A percentile compares a stretch with the other conserved stretches of the same genome.
phyloP scores from a whole-genome alignment of 1,140 invertebrate genomes.

The Philotrypesis tridentata region DNA sequence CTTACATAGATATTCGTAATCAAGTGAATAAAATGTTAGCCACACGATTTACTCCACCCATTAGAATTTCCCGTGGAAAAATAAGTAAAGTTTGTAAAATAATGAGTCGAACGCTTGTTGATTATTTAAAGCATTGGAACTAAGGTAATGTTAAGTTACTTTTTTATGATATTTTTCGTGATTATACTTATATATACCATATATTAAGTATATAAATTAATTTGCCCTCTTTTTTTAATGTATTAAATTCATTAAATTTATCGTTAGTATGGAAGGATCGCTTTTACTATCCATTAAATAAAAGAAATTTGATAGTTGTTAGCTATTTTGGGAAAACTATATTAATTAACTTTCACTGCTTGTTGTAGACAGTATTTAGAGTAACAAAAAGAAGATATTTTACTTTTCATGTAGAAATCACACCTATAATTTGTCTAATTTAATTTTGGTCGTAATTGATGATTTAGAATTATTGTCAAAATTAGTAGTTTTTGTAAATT shows the following conservation, averaged over 20 bases:
- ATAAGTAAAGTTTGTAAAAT: constrained; percentile 50
- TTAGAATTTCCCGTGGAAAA: constrained; percentile 29
- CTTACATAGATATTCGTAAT: constrained; percentile 40
- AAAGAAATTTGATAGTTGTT: no score
- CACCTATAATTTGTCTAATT: no score
- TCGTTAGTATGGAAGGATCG: neutral
- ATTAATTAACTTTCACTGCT: no score
- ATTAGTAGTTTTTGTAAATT: neutral
- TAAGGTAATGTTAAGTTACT: constrained; percentile 1
- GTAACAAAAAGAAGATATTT: no score
- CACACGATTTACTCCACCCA: constrained; percentile 52
- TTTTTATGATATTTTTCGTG: neutral
- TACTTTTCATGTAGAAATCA: neutral
- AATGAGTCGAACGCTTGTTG: constrained; percentile 51
- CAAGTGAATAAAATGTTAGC: constrained; percentile 45
- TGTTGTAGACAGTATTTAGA: no score
- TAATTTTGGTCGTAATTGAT: no score
- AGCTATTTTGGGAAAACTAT: no score
- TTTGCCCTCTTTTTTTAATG: neutral
- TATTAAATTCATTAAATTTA: neutral
- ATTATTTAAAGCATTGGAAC: constrained; percentile 52
- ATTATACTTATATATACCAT: neutral
- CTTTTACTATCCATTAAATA: neutral
- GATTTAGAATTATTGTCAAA: neutral
- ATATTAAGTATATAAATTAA: neutral